These are phyloP conservation scores for Anneissia japonica DNA, from an alignment of 35 echinoderm and acorn worm genomes.

Conservation along the genomic window DNA sequence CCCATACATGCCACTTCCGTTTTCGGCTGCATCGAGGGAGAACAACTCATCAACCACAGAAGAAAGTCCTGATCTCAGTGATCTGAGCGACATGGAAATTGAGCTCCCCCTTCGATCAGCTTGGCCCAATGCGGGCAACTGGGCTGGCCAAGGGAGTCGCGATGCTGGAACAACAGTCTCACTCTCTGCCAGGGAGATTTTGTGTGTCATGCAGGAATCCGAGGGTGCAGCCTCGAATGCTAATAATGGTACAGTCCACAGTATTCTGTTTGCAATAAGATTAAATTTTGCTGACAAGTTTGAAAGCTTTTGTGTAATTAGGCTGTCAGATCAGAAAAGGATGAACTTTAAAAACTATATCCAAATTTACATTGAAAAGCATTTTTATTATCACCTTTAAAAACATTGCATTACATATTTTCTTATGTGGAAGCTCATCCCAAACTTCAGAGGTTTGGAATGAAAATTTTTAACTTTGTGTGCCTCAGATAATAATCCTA, in stretches of 20 bases:
- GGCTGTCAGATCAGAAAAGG: no score
- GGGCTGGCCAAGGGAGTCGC: not conserved
- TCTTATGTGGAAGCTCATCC: no score
- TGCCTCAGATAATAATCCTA: no score
- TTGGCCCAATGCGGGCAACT: constrained; percentile 50
- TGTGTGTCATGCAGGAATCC: not conserved
- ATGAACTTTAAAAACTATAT: no score
- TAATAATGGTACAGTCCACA: not conserved
- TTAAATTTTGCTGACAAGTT: no score
- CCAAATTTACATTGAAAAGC: no score
- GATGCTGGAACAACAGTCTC: not conserved
- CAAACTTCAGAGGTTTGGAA: no score
- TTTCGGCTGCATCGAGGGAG: not conserved
- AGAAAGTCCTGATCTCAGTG: constrained; percentile 49
- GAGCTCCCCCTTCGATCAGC: constrained; percentile 46
- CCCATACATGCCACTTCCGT: not conserved
- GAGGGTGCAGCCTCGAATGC: not conserved
- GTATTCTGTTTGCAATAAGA: no score
- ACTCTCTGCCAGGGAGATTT: not conserved
- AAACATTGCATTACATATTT: no score
- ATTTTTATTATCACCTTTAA: no score
- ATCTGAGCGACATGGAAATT: constrained; percentile 59
- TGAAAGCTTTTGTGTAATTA: no score
- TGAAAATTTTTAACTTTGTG: no score
- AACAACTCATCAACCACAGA: constrained; percentile 30